Evolutionary conservation across 2,888 invertebrate genomes (phyloP).

Genomic region (Drosophila nr. medialis): DNA sequence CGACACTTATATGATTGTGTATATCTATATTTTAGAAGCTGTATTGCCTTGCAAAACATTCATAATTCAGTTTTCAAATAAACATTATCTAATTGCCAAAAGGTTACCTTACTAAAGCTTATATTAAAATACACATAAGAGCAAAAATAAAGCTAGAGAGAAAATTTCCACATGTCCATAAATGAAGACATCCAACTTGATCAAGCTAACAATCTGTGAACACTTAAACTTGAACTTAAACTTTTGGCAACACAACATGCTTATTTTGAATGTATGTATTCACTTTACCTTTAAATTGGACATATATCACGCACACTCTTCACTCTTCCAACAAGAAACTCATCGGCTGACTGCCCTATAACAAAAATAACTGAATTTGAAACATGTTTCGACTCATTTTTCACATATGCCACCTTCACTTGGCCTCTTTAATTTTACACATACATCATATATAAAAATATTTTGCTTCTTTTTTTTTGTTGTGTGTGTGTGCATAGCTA

Average conservation of each 20-base stretch:
- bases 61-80: background rate
- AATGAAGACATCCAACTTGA: background rate
- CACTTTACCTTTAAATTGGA: no score
- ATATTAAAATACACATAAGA: background rate
- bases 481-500: slow-evolving; percentile 24
- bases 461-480: background rate
- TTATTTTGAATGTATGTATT: background rate
- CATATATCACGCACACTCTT: slow-evolving; percentile 5
- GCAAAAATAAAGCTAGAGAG: background rate
- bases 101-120: background rate
- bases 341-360: slow-evolving; percentile 48
- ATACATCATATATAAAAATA: background rate
- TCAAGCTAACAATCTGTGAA: background rate
- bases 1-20: background rate
- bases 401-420: slow-evolving; percentile 66
- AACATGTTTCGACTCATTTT: slow-evolving; percentile 32
- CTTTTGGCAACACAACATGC: background rate
- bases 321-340: slow-evolving; percentile 37
- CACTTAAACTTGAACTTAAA: background rate
- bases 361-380: slow-evolving; percentile 54
- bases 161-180: background rate
- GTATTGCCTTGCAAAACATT: background rate
- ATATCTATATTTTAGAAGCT: background rate
- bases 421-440: slow-evolving; percentile 58
- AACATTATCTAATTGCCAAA: background rate